Evolutionary conservation across 2,797 vertebrate species (phyloP).

Genomic region (Danio jaintianensis): DNA sequence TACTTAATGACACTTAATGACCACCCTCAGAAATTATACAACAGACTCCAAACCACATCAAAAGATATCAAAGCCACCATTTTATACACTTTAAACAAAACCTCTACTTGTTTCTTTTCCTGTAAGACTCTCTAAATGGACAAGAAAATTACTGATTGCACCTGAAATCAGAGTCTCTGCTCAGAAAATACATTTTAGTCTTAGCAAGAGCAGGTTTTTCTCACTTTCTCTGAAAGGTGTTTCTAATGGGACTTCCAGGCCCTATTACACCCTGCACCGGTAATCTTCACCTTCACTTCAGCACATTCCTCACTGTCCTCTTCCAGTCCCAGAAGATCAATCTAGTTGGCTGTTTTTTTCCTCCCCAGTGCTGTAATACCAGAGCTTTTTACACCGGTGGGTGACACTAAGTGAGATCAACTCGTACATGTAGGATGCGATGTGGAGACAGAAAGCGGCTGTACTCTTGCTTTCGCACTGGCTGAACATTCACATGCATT

Average conservation of each 20-base stretch:
- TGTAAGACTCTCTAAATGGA: neutral
- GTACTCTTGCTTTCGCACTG: neutral
- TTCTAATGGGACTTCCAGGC: conserved; percentile 51
- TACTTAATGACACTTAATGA: conserved; percentile 59
- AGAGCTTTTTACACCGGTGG: conserved; percentile 20
- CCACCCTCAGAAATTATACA: conserved; percentile 48
- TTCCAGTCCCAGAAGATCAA: conserved; percentile 53
- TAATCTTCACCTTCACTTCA: conserved; percentile 54
- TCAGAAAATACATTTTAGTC: neutral
- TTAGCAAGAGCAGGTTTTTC: conserved; percentile 20
- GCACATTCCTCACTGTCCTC: conserved; percentile 62
- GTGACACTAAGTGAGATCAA: conserved; percentile 43
- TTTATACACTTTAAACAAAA: neutral
- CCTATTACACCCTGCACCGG: conserved; percentile 40
- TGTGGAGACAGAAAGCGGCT: conserved; percentile 9
- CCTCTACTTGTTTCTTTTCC: neutral
- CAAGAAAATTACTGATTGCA: neutral
- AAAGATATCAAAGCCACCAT: conserved; percentile 44
- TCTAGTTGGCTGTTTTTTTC: conserved; percentile 42
- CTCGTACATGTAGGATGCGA: neutral
- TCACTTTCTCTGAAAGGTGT: conserved; percentile 23
- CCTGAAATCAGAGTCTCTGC: neutral
- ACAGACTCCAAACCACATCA: conserved; percentile 48
- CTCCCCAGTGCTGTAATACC: conserved; percentile 32
- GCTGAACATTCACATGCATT: conserved; percentile 23